Base-by-base conservation (phyloP, 2,113 vertebrate species). In the Struthio camelus region DNA sequence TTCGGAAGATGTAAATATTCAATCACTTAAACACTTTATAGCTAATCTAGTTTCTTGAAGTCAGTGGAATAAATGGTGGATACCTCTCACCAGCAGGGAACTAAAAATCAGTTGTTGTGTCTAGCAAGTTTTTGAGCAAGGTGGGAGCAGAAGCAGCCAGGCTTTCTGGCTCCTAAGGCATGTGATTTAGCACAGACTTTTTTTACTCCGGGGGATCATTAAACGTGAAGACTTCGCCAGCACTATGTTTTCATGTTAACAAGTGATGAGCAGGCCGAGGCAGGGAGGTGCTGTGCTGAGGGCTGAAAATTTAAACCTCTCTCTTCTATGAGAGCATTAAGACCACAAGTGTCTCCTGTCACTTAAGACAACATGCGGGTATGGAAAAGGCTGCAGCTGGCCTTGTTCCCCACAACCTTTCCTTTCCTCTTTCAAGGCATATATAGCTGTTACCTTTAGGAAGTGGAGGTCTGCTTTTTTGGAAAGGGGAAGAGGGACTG, bases 281-380 rank as follows among this genome's bases (percentile, higher is more conserved):
- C 14, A 36, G 44, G 1, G 1, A 71, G 23, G 8, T 14, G 20
- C 61, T 79, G 34, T 1, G 6, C 32, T 34, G n/a, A 48, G 75
- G 14, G 36, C 15, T 1, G 7, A 71, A 71, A 48, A 25, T 10
- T 5, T 48, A 36, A 36, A 11, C 40, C 9, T 18, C 7, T 73
- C 51, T 65, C 32, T 67, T 70, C 1, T 22, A 16, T 40, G 11
- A 51, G 30, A 15, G 14, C 24, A 11, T 67, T 73, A 34, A 19
- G 53, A 14, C 0, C 2, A 18, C 2, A 1, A 13, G 11, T 59
- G 19, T 46, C 27, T 88, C n/a, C 18, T 14, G 4, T 53, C 15
- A 8, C 19, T 14, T 30, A 92, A 24, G 40, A 48, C 5, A 4
- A 25, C n/a, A 50, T 32, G 62, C 28, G 42, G 38, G 30, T 71